Evolutionary conservation across 1,140 invertebrate genomes (phyloP), one percentile per base, ranked within the genome.

Genomic region (Drosophila baimaii): DNA sequence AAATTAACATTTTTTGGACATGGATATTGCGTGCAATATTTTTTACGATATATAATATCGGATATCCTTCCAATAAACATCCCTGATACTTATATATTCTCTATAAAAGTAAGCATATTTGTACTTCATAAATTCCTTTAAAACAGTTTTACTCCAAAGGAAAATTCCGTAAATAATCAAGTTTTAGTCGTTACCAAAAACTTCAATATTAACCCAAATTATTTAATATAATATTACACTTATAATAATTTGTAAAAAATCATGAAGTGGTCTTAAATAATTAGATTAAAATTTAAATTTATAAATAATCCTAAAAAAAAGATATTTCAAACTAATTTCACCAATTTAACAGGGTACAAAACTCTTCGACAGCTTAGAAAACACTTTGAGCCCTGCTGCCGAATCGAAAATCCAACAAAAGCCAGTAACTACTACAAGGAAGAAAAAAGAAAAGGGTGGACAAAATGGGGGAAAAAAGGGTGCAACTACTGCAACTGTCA

Each of bases 401-500:
- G 72, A 64, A 62, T 54, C 21, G 29, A 64, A 74, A 74, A 65
- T 62, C 59, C 58, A 64, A 64, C 58, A 74, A 74, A 71, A 49
- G 39, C 35, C 15, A 15, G 51, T 37, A 7, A 47, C 46, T 35
- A 17, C 54, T 17, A 49, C 15, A 23, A 3, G 46, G 6, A 9
- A 25, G 9, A 61, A 6, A 10, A 17, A 51, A 31, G 5, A 25
- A 17, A 43, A 39, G 6, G n/a, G n/a, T n/a, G n/a, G 44, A 31
- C 19, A 62, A 61, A 25, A 13, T 25, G 23, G 19, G 10, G 25
- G 7, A 31, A 46, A 49, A 44, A 25, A 17, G 35, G 33, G 10
- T 19, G 44, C 35, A 55, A 70, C 73, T 76, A 46, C 73, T 65
- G 73, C 59, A 75, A 76, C 73, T 75, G 73, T 76, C 73, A 76